phyloP scores from a whole-genome alignment of 2,888 invertebrate species.

The Melanotus villosus region DNA sequence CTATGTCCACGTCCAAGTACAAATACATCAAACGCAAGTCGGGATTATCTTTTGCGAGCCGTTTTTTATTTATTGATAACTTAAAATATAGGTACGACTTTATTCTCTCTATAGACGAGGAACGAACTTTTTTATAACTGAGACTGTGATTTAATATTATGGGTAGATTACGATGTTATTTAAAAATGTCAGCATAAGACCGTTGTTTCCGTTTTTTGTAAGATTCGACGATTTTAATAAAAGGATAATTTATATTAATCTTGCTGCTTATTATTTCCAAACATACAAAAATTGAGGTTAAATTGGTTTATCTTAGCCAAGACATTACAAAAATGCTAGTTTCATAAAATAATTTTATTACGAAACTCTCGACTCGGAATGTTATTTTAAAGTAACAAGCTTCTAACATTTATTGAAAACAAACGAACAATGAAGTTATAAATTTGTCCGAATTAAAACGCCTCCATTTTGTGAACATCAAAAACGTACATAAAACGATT shows the following conservation, averaged over 20 bases:
- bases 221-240: conserved; percentile 29
- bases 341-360: no score
- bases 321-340: no score
- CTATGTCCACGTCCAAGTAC: conserved; percentile 23
- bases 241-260: conserved; percentile 24
- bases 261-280: not conserved
- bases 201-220: conserved; percentile 37
- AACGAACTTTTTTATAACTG: conserved; percentile 38
- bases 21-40: conserved; percentile 11
- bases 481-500: no score
- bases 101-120: conserved; percentile 1
- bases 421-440: no score
- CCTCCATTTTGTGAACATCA: no score
- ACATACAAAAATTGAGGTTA: no score
- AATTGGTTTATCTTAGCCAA: no score
- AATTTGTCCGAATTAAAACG: no score
- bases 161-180: conserved; percentile 28
- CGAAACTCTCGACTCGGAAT: no score
- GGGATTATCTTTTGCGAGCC: conserved; percentile 2
- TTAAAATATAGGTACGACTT: conserved; percentile 13
- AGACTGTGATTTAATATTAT: conserved; percentile 52
- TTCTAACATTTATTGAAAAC: no score
- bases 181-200: conserved; percentile 23
- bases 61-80: conserved; percentile 26
- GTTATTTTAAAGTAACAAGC: no score